These are phyloP conservation scores for Hetaerina americana DNA, from an alignment of 1,140 invertebrate genomes.

Conservation along the genomic window DNA sequence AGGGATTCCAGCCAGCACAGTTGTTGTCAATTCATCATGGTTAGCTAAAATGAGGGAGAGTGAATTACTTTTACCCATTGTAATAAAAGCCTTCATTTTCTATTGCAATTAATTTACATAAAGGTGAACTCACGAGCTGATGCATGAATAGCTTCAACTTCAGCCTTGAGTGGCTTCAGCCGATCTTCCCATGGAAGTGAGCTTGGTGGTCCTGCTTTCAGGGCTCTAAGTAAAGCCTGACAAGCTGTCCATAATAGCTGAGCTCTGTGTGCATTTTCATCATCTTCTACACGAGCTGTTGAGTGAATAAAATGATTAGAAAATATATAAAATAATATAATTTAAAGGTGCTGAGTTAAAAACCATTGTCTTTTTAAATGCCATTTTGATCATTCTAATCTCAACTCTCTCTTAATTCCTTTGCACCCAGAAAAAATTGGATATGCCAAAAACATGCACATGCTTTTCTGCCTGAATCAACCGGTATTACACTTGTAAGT, in stretches of 20 bases:
- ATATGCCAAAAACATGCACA: too few species aligned
- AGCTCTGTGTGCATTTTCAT: conserved; percentile 62
- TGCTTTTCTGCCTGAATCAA: too few species aligned
- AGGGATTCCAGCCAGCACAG: conserved; percentile 64
- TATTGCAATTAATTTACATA: conserved; percentile 4
- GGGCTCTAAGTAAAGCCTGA: conserved; percentile 63
- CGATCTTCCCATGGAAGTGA: conserved; percentile 32
- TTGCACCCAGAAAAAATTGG: too few species aligned
- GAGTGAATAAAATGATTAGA: conserved; percentile 20
- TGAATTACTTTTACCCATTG: too few species aligned
- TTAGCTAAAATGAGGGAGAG: too few species aligned
- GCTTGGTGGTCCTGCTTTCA: conserved; percentile 44
- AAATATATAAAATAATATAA: neutral
- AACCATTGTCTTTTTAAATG: too few species aligned
- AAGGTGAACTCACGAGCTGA: conserved; percentile 44
- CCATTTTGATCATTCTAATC: too few species aligned
- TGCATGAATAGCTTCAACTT: conserved; percentile 52
- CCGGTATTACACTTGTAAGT: too few species aligned
- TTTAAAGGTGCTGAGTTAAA: too few species aligned
- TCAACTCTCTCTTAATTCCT: too few species aligned
- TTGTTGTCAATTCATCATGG: conserved; percentile 53
- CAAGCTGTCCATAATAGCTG: conserved; percentile 87
- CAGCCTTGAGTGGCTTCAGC: conserved; percentile 56
- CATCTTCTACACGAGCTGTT: conserved; percentile 62
- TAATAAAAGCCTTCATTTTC: too few species aligned